phyloP scores from a whole-genome alignment of 2,797 vertebrate genomes.

The Mus minutoides region DNA sequence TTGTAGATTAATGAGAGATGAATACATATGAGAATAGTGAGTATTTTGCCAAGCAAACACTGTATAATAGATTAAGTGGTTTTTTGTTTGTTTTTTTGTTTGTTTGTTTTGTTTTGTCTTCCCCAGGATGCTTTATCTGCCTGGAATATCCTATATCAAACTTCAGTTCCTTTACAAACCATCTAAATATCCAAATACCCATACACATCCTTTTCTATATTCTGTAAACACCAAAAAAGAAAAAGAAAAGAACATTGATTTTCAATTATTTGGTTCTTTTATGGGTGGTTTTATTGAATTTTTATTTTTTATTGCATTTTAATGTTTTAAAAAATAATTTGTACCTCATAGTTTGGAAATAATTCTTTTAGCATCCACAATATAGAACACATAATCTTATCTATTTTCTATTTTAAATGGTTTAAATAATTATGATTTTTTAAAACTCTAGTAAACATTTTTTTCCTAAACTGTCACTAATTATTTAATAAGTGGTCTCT shows the following conservation, averaged over 20 bases:
- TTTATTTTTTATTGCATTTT: too few relatives aligned
- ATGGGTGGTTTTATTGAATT: neutral
- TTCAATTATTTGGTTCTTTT: neutral
- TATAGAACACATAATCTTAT: neutral
- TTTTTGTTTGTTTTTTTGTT: too few relatives aligned
- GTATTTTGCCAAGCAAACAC: neutral
- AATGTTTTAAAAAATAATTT: neutral
- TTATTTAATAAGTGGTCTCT: neutral
- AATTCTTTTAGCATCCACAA: neutral
- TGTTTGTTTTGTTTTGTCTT: too few relatives aligned
- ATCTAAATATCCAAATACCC: neutral
- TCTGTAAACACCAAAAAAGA: neutral
- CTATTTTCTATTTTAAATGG: too few relatives aligned
- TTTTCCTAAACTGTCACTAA: neutral
- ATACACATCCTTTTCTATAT: neutral
- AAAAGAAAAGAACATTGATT: neutral
- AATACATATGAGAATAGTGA: neutral
- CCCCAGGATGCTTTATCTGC: too few relatives aligned
- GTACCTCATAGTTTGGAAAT: neutral
- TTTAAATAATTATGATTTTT: neutral
- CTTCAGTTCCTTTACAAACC: neutral
- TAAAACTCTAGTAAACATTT: neutral
- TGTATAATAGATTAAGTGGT: too few relatives aligned
- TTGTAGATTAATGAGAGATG: neutral
- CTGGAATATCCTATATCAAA: neutral